phyloP scores from a whole-genome alignment of 2,888 invertebrate species.

The Acrobasis suavella region DNA sequence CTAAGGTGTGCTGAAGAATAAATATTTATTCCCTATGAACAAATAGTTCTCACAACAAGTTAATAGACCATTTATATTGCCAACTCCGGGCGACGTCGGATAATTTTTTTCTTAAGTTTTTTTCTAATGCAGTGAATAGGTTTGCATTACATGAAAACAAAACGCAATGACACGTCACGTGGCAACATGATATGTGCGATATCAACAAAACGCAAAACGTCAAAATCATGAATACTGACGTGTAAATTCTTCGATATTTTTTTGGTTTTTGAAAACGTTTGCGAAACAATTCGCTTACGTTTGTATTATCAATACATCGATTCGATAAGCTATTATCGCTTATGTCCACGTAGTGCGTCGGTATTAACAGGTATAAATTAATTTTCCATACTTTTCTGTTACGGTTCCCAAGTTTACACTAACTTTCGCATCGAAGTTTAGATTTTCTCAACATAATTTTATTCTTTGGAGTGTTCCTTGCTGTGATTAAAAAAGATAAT shows the following conservation, averaged over 20 bases:
- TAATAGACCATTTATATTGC: no score
- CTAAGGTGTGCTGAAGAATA: no score
- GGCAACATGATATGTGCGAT: conserved; percentile 17
- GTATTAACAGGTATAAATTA: conserved; percentile 54
- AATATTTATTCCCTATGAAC: no score
- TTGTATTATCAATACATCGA: conserved; percentile 53
- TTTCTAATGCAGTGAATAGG: no score
- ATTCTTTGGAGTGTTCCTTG: conserved; percentile 13
- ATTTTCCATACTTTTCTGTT: conserved; percentile 44
- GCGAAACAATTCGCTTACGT: conserved; percentile 40
- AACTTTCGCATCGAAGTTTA: conserved; percentile 27
- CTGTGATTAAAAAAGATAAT: neutral
- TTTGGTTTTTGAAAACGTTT: conserved; percentile 54
- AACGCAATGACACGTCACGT: conserved; percentile 22
- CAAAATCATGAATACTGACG: conserved; percentile 49
- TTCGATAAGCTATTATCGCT: conserved; percentile 62
- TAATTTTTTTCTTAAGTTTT: no score
- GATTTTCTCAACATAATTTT: conserved; percentile 17
- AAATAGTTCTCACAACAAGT: no score
- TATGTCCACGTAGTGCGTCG: conserved; percentile 60
- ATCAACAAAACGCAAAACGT: conserved; percentile 40
- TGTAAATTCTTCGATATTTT: conserved; percentile 42
- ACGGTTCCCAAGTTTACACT: conserved; percentile 34
- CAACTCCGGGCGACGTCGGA: no score
- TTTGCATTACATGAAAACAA: neutral